Evolutionary conservation across 2,888 invertebrate genomes (phyloP).

Genomic region (Sphecodes monilicornis): DNA sequence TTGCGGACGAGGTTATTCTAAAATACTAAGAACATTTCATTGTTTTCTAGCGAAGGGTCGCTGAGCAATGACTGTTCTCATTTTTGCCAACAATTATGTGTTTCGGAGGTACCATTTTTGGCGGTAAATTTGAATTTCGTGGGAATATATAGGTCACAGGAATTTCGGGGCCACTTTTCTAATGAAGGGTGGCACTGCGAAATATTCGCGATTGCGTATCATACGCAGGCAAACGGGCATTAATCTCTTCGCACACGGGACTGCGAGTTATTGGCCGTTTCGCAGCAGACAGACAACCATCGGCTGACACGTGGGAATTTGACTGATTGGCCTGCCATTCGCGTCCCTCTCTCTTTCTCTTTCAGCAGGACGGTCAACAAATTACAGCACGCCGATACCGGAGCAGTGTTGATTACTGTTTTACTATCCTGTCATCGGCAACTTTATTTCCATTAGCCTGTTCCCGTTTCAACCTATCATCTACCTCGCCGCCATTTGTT

Average conservation of each 20-base stretch:
- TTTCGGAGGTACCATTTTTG: neutral
- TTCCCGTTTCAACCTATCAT: neutral
- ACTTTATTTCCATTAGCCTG: conserved; percentile 13
- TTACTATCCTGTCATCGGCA: conserved; percentile 17
- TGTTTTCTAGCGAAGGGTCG: too few species aligned
- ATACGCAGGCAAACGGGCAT: neutral
- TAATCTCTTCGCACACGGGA: neutral
- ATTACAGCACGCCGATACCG: neutral
- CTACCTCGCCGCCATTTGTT: neutral
- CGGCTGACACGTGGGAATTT: conserved; percentile 51
- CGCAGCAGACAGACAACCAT: conserved; percentile 5
- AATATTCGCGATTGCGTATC: neutral
- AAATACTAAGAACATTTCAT: too few species aligned
- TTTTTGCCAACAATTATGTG: too few species aligned
- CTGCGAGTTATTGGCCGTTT: conserved; percentile 5
- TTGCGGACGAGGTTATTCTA: too few species aligned
- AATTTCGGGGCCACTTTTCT: neutral
- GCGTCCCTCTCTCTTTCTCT: neutral
- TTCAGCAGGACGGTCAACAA: neutral
- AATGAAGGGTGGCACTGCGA: neutral
- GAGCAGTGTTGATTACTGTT: conserved; percentile 25
- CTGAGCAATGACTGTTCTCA: too few species aligned
- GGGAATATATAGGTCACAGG: too few species aligned
- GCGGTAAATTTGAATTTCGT: neutral
- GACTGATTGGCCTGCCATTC: conserved; percentile 21